Evolutionary conservation across 2,888 invertebrate genomes (phyloP).

Genomic region (Melolontha melolontha): DNA sequence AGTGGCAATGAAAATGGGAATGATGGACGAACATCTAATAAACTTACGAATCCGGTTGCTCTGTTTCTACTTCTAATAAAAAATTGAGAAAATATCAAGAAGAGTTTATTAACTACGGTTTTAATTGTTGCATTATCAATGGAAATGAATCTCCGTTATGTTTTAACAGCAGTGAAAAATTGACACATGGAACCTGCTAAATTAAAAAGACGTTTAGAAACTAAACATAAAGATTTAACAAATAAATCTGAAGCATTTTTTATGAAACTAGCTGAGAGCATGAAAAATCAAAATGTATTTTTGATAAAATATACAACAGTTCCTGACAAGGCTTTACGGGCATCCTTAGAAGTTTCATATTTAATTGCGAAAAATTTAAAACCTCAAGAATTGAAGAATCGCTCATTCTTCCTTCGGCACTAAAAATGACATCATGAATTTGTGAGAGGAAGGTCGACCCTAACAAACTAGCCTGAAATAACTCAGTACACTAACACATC

Average conservation of each 20-base stretch:
- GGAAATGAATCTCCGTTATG: conserved; percentile 27
- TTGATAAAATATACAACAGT: not conserved
- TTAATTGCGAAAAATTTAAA: conserved; percentile 35
- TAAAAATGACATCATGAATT: conserved; percentile 34
- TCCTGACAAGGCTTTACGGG: conserved; percentile 34
- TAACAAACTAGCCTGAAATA: too few relatives aligned
- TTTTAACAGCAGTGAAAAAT: conserved; percentile 35
- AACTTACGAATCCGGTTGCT: conserved; percentile 14
- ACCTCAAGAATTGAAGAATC: conserved; percentile 36
- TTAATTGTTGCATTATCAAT: conserved; percentile 35
- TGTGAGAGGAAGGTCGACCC: too few relatives aligned
- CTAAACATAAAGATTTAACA: conserved; percentile 25
- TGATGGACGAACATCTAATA: conserved; percentile 11
- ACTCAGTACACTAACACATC: too few relatives aligned
- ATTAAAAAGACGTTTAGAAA: conserved; percentile 30
- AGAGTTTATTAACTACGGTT: conserved; percentile 36
- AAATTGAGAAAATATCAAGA: conserved; percentile 2
- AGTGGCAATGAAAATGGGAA: too few relatives aligned
- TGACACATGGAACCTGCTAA: not conserved
- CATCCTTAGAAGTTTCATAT: conserved; percentile 37
- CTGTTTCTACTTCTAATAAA: conserved; percentile 32
- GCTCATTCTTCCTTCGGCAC: conserved; percentile 3
- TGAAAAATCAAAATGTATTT: conserved; percentile 35
- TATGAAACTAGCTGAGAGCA: conserved; percentile 26
- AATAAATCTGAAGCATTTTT: conserved; percentile 35